These are phyloP conservation scores for Marisa cornuarietis DNA, from an alignment of 1,140 invertebrate genomes.

Conservation along the genomic window DNA sequence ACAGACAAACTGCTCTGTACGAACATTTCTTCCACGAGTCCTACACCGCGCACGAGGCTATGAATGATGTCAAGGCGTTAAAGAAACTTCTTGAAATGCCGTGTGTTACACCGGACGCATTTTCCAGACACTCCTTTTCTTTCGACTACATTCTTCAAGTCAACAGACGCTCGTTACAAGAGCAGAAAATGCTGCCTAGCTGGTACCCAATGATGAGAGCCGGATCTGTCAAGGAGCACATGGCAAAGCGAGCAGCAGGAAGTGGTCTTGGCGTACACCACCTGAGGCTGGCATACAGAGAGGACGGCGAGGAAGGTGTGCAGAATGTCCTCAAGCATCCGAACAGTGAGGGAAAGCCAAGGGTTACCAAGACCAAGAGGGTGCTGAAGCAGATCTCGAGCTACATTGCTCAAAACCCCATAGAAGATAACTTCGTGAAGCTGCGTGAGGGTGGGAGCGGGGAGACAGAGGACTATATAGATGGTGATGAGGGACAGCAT, in stretches of 20 bases:
- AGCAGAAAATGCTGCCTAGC: too few relatives aligned
- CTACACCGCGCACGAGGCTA: slow-evolving; percentile 1
- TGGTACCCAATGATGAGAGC: neutral
- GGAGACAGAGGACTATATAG: too few relatives aligned
- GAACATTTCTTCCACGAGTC: neutral
- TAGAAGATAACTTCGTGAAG: too few relatives aligned
- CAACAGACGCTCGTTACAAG: too few relatives aligned
- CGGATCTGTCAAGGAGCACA: neutral
- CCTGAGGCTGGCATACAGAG: neutral
- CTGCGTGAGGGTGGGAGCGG: too few relatives aligned
- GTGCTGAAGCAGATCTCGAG: neutral
- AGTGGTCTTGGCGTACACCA: neutral
- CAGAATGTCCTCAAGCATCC: neutral
- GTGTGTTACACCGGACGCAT: too few relatives aligned
- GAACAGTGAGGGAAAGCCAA: neutral
- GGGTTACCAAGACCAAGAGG: neutral
- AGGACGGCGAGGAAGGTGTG: neutral
- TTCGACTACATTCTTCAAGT: too few relatives aligned
- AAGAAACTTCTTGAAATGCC: neutral
- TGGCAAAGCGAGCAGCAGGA: neutral
- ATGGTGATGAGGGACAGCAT: too few relatives aligned
- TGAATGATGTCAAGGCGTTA: neutral
- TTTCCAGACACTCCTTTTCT: too few relatives aligned
- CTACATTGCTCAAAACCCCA: too few relatives aligned
- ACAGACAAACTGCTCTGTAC: neutral